Conservation (phyloP, 2,888 invertebrate species). For the Laspeyria flexula region DNA sequence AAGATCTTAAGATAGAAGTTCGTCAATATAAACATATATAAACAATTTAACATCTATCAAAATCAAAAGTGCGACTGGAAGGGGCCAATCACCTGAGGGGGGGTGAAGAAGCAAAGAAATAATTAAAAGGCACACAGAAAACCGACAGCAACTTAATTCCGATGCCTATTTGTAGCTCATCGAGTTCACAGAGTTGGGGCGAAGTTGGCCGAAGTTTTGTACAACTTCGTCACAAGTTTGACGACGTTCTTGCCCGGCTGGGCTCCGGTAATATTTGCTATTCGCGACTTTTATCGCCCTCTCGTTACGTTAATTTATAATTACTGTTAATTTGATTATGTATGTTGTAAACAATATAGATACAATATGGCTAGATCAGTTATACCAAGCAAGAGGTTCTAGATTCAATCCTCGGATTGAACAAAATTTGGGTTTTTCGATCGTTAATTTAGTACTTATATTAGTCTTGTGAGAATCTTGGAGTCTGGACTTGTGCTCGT, state of each 20-base stretch:
- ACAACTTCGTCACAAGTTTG: slow-evolving; percentile 51
- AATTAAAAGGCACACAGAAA: slow-evolving; percentile 84
- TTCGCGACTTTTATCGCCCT: slow-evolving; percentile 68
- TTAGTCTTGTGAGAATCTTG: too few relatives aligned
- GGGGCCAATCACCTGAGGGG: slow-evolving; percentile 70
- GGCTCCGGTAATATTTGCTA: slow-evolving; percentile 72
- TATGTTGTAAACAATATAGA: neutral
- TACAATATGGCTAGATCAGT: too few relatives aligned
- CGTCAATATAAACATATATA: too few relatives aligned
- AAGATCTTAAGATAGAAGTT: too few relatives aligned
- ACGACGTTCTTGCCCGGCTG: slow-evolving; percentile 51
- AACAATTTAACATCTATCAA: too few relatives aligned
- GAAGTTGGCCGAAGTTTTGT: slow-evolving; percentile 60
- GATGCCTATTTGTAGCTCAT: slow-evolving; percentile 84
- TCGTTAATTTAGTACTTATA: too few relatives aligned
- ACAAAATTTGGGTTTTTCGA: too few relatives aligned
- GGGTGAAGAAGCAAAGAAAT: slow-evolving; percentile 74
- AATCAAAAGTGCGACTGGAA: slow-evolving; percentile 58
- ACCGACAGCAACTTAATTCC: slow-evolving; percentile 78
- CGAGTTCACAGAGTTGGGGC: slow-evolving; percentile 63
- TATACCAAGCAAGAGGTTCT: too few relatives aligned
- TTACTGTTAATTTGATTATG: slow-evolving; percentile 74
- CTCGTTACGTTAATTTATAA: slow-evolving; percentile 76
- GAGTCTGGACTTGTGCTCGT: too few relatives aligned
- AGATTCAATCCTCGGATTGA: too few relatives aligned